A percentile compares a stretch with the other conserved stretches of the same genome.
Conservation (phyloP, 2,888 invertebrate genomes). For the Nasonia oneida region DNA sequence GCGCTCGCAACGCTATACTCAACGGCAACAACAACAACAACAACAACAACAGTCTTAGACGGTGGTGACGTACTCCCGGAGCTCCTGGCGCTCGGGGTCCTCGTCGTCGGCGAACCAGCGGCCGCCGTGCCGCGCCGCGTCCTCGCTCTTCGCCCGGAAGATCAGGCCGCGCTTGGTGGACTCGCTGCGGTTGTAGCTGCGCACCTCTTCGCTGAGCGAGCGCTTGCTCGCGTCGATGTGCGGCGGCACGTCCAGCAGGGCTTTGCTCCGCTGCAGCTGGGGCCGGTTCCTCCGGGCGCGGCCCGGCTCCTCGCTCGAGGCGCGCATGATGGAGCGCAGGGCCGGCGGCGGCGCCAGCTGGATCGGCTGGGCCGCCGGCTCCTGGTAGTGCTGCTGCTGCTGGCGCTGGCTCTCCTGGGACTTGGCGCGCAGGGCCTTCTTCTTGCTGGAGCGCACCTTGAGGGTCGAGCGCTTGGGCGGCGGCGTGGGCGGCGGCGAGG, state of each 20-base stretch:
- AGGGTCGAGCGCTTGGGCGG: conserved; percentile 65
- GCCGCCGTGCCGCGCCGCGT: conserved; percentile 72
- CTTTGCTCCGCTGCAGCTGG: conserved; percentile 73
- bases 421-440: conserved; percentile 63
- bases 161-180: conserved; percentile 69
- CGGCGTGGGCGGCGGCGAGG: conserved; percentile 44
- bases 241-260: conserved; percentile 73
- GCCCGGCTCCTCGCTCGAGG: conserved; percentile 73
- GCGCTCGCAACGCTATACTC: neutral
- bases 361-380: neutral
- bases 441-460: conserved; percentile 57
- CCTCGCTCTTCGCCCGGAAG: conserved; percentile 76
- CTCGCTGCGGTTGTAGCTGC: conserved; percentile 65
- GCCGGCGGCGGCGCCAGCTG: conserved; percentile 43
- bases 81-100: conserved; percentile 65
- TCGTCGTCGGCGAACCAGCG: conserved; percentile 54
- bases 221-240: conserved; percentile 72
- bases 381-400: neutral
- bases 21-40: neutral
- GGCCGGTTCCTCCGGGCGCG: conserved; percentile 69
- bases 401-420: conserved; percentile 67
- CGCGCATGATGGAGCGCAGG: conserved; percentile 66
- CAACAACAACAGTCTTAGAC: conserved; percentile 66
- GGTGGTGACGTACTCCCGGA: conserved; percentile 77
- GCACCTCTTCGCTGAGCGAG: conserved; percentile 77